Conservation (phyloP, 2,797 vertebrate species). For the Potorous gilbertii region DNA sequence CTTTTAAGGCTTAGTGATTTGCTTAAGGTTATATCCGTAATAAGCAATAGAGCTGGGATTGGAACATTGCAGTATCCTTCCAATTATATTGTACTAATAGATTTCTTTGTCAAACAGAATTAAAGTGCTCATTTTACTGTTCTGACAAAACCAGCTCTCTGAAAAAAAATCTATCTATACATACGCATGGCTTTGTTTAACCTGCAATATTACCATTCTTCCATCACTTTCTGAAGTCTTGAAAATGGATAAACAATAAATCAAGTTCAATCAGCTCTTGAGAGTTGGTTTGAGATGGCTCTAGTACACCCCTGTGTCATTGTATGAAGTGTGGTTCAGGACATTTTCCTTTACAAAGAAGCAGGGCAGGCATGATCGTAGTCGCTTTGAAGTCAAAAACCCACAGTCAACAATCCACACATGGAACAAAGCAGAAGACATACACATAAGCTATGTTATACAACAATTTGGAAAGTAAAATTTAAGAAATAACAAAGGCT, state of each 20-base stretch:
- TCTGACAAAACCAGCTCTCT: background rate
- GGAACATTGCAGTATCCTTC: background rate
- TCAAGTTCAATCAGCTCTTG: background rate
- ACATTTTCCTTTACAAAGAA: conserved; percentile 43
- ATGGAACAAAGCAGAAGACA: background rate
- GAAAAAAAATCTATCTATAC: background rate
- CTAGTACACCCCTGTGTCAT: background rate
- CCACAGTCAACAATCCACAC: conserved; percentile 8
- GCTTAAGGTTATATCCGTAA: background rate
- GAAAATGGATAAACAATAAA: background rate
- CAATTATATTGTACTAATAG: background rate
- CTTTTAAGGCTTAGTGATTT: background rate
- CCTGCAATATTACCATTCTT: background rate
- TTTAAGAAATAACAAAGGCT: background rate
- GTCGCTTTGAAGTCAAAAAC: conserved; percentile 45
- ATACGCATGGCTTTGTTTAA: background rate
- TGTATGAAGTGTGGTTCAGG: conserved; percentile 47
- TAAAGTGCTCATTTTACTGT: conserved; percentile 37
- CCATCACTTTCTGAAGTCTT: background rate
- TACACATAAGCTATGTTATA: accelerated
- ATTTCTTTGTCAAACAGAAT: conserved; percentile 35
- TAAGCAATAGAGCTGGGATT: conserved; percentile 36
- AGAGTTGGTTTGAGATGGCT: background rate
- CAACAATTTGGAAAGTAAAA: conserved; percentile 17
- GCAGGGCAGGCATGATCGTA: conserved; percentile 38